These are phyloP conservation scores for Lucinisca nassula DNA, from an alignment of 2,888 invertebrate species.

Conservation along the genomic window DNA sequence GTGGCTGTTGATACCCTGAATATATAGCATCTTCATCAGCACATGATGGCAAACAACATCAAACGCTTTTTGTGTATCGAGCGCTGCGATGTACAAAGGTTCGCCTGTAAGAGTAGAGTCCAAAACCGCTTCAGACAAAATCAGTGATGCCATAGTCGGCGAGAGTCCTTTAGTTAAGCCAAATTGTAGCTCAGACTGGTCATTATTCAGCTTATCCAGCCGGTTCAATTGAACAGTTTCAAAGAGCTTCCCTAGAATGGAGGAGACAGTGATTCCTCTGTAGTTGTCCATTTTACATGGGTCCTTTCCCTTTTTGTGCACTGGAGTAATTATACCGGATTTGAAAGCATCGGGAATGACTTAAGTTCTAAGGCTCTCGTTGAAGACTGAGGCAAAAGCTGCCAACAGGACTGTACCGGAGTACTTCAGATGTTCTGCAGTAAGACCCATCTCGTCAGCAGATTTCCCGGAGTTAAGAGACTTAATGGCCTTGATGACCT, in stretches of 20 bases:
- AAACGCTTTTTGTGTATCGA: constrained; percentile 25
- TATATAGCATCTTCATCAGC: constrained; percentile 8
- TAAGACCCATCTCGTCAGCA: constrained; percentile 3
- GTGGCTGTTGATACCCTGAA: background rate
- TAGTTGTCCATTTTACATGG: constrained; percentile 8
- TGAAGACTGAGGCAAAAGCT: background rate
- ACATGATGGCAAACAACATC: constrained; percentile 16
- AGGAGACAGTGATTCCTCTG: constrained; percentile 13
- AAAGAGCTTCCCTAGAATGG: background rate
- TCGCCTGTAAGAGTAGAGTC: background rate
- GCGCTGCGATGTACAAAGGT: constrained; percentile 4
- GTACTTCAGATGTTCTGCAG: constrained; percentile 17
- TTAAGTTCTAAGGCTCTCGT: background rate
- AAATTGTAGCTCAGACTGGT: constrained; percentile 10
- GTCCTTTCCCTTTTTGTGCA: constrained; percentile 16
- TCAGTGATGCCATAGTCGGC: constrained; percentile 12
- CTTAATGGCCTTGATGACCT: constrained; percentile 4
- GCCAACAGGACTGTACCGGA: background rate
- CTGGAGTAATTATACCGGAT: constrained; percentile 12
- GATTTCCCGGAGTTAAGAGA: constrained; percentile 23
- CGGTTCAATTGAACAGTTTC: background rate
- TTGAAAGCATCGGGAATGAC: background rate
- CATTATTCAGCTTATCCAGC: background rate
- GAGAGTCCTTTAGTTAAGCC: constrained; percentile 21
- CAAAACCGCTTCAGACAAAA: background rate